A percentile compares a stretch with the other conserved stretches of the same genome.
Conservation (phyloP, 1,140 invertebrate species). For the Spodoptera frugiperda region DNA sequence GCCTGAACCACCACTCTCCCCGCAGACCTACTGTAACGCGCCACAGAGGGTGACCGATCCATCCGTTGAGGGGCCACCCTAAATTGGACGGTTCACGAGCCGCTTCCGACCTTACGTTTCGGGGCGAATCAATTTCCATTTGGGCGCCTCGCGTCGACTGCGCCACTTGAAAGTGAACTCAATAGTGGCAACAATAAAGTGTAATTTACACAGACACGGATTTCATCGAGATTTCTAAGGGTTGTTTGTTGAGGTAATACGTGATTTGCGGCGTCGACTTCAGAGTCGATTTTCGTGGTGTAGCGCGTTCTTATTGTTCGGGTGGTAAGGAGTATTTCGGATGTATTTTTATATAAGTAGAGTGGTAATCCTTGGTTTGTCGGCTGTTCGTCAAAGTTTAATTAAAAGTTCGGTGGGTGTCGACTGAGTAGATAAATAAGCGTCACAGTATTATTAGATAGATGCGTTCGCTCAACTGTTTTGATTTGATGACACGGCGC, state of each 20-base stretch:
- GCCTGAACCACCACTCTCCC: conserved; percentile 55
- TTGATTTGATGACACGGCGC: conserved; percentile 46
- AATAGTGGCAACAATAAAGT: conserved; percentile 57
- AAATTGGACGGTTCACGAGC: conserved; percentile 49
- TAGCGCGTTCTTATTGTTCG: conserved; percentile 47
- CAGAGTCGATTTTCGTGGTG: conserved; percentile 64
- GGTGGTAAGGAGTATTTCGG: conserved; percentile 54
- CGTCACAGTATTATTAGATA: conserved; percentile 38
- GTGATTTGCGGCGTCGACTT: conserved; percentile 74
- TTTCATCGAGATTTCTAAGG: conserved; percentile 60
- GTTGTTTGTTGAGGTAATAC: conserved; percentile 76
- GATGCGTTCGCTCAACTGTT: conserved; percentile 37
- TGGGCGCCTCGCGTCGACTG: conserved; percentile 54
- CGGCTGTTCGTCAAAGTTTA: conserved; percentile 67
- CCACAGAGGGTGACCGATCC: conserved; percentile 52
- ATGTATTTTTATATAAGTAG: conserved; percentile 54
- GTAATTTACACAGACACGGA: conserved; percentile 58
- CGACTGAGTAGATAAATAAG: conserved; percentile 32
- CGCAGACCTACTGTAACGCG: conserved; percentile 36
- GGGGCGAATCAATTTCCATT: conserved; percentile 77
- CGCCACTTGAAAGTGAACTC: conserved; percentile 56
- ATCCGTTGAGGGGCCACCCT: conserved; percentile 52
- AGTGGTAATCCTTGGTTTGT: conserved; percentile 53
- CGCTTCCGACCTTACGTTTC: conserved; percentile 71
- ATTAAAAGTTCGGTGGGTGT: conserved; percentile 60